Evolutionary conservation across 1,140 invertebrate genomes (phyloP).

Genomic region (Mylabris phalerata): DNA sequence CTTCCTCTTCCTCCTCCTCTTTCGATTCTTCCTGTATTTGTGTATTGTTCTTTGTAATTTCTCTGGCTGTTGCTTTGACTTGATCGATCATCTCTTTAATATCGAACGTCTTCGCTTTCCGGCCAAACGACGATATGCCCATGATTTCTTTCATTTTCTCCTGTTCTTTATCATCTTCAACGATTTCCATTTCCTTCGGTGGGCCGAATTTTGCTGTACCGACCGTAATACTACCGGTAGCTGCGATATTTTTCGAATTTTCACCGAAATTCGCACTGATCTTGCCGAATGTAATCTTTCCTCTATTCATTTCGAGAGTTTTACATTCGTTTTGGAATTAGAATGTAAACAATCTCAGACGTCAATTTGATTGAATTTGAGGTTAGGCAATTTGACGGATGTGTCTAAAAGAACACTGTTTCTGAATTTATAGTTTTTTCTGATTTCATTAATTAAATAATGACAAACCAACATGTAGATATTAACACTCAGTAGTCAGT

Average conservation of each 20-base stretch:
- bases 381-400: no score
- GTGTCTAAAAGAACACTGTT: no score
- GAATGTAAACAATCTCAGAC: no score
- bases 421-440: no score
- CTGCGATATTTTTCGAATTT: conserved; percentile 23
- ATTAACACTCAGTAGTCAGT: no score
- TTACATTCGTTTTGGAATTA: no score
- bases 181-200: conserved; percentile 50
- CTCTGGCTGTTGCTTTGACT: conserved; percentile 45
- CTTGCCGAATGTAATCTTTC: conserved; percentile 53
- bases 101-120: conserved; percentile 70
- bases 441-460: no score
- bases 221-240: conserved; percentile 27
- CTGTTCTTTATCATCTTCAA: conserved; percentile 61
- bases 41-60: conserved; percentile 28
- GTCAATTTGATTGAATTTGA: no score
- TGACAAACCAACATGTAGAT: no score
- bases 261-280: conserved; percentile 47
- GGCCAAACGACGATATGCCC: conserved; percentile 70
- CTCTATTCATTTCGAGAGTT: no score
- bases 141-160: conserved; percentile 62
- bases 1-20: conserved; percentile 33
- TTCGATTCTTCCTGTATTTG: conserved; percentile 18
- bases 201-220: conserved; percentile 29
- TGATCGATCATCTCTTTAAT: conserved; percentile 51